Evolutionary conservation across 2,113 vertebrate species (phyloP).

Genomic region (Lepidothrix coronata): DNA sequence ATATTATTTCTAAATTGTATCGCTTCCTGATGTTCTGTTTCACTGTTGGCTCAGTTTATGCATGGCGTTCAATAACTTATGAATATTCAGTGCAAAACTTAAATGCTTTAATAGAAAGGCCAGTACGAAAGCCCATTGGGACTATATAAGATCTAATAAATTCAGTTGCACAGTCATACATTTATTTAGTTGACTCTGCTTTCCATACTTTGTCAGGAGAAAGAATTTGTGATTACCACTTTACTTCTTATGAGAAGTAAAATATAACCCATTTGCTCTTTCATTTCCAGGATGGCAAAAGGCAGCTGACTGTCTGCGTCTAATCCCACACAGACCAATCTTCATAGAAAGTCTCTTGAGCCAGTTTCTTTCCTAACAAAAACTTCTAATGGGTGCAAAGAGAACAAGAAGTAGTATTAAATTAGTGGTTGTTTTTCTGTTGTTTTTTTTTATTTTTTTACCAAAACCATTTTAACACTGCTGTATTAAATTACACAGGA

Average conservation of each 20-base stretch:
- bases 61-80: not conserved
- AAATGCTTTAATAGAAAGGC: not conserved
- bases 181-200: not conserved
- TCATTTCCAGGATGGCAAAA: not conserved
- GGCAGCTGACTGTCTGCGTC: not conserved
- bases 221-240: not conserved
- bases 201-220: not conserved
- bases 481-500: not conserved
- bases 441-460: not conserved
- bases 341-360: not conserved
- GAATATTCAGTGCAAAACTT: not conserved
- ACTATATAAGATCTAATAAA: not conserved
- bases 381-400: not conserved
- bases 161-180: not conserved
- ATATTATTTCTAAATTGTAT: not conserved
- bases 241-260: not conserved
- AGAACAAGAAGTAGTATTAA: not conserved
- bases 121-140: not conserved
- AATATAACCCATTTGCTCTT: not conserved
- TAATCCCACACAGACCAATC: not conserved
- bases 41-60: not conserved
- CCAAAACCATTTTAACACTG: not conserved
- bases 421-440: not conserved
- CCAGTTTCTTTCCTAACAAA: not conserved
- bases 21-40: not conserved